phyloP scores from a whole-genome alignment of 2,888 invertebrate species.

The Drosophila mimica region DNA sequence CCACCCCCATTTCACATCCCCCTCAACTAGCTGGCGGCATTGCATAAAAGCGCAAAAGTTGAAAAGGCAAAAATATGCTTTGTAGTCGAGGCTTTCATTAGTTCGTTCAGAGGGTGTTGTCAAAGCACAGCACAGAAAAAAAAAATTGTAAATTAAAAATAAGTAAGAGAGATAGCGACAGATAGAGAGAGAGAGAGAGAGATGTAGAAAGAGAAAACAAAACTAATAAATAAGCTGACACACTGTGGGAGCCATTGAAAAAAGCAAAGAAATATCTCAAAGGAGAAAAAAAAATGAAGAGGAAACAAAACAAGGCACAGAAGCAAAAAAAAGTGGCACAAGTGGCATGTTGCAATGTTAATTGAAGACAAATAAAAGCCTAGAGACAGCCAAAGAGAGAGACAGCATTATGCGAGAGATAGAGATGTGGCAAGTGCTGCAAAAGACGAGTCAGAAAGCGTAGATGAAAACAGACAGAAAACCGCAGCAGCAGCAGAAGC shows the following conservation, averaged over 20 bases:
- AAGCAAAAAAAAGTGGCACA: slow-evolving; percentile 54
- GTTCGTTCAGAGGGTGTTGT: slow-evolving; percentile 54
- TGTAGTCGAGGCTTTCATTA: slow-evolving; percentile 72
- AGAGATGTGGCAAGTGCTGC: neutral
- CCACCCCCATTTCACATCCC: neutral
- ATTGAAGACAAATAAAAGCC: slow-evolving; percentile 75
- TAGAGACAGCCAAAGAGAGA: slow-evolving; percentile 15
- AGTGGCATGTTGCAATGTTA: slow-evolving; percentile 80
- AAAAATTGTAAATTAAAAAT: slow-evolving; percentile 62
- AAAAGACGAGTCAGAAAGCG: slow-evolving; percentile 26
- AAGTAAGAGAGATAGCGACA: slow-evolving; percentile 34
- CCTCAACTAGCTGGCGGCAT: slow-evolving; percentile 44
- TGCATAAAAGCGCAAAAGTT: slow-evolving; percentile 69
- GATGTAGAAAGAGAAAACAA: slow-evolving; percentile 16
- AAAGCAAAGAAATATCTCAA: slow-evolving; percentile 38
- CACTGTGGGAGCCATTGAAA: slow-evolving; percentile 45
- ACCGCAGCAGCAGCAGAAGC: slow-evolving; percentile 48
- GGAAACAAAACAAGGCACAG: slow-evolving; percentile 34
- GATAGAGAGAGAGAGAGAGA: slow-evolving; percentile 3
- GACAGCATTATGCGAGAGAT: neutral
- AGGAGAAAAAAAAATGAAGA: slow-evolving; percentile 28
- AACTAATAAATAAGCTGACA: slow-evolving; percentile 58
- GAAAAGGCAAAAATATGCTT: slow-evolving; percentile 69
- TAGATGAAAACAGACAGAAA: slow-evolving; percentile 43
- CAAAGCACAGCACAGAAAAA: slow-evolving; percentile 53